Evolutionary conservation across 1,140 invertebrate species (phyloP), one percentile per base, ranked within the genome.

Genomic region (Aphidius ervi): DNA sequence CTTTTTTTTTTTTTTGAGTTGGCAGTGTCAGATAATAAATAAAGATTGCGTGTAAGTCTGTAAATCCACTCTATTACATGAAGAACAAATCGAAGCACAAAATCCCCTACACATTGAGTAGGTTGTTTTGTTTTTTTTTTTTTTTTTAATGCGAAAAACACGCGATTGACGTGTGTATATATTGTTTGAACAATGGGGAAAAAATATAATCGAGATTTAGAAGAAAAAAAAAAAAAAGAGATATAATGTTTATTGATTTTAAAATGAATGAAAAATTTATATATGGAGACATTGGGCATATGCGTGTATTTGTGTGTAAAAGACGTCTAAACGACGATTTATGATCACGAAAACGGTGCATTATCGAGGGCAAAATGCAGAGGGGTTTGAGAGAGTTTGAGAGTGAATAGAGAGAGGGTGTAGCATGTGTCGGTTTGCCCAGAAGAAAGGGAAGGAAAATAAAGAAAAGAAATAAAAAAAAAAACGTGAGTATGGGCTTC

Each of bases 301-400:
- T 31, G 23, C 23, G 23, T 31, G 23, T 54, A 54, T 5, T 37
- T 7, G 20, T 9, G 52, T 41, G 9, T 20, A 40, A 54, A 3
- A 41, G 39, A n/a, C 10, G 54, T 9, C 49, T 57, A 50, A 42
- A 57, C 53, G 43, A 62, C 57, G 60, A 62, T 62, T 62, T 62
- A 62, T 50, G 54, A 62, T 57, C 60, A 45, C 39, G 56, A 59
- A 62, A 58, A 63, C 56, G 48, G 47, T 62, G 55, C 60, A 62
- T 62, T 59, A 60, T 63, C 43, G 58, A 52, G 57, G 41, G 45
- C 39, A 57, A 56, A 59, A 56, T 10, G 39, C 31, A 8, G 48
- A 37, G 43, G 43, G 52, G 52, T 20, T 6, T 10, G 9, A 42
- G 20, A 8, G 48, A 43, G 45, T 16, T 20, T 31, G 37, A 42